These are phyloP conservation scores for Sebastes glaucus DNA, from an alignment of 2,797 vertebrate species.

Conservation along the genomic window DNA sequence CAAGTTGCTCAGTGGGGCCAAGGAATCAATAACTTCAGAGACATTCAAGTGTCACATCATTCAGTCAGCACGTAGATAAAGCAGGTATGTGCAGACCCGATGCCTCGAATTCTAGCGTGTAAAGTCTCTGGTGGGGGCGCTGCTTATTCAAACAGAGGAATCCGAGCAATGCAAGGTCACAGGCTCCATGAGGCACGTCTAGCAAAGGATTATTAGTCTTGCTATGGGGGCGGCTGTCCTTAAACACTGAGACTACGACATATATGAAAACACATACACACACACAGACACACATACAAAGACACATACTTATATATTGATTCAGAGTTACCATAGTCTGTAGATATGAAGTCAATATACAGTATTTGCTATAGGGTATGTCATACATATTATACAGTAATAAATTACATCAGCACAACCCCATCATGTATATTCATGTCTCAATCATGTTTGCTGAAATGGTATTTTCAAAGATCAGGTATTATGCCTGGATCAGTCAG, in stretches of 20 bases:
- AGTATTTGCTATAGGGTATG: not conserved
- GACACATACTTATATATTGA: not conserved
- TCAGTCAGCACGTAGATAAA: slow-evolving; percentile 7
- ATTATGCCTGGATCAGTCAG: not conserved
- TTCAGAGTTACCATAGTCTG: not conserved
- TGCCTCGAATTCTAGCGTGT: slow-evolving; percentile 54
- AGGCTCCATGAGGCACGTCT: slow-evolving; percentile 59
- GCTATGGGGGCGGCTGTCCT: slow-evolving; percentile 45
- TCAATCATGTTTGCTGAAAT: not conserved
- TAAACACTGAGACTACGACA: slow-evolving; percentile 35
- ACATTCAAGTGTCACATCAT: slow-evolving; percentile 10
- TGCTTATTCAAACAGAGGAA: slow-evolving; percentile 70
- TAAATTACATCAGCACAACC: not conserved
- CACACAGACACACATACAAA: not conserved
- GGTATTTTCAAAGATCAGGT: not conserved
- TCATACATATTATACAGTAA: not conserved
- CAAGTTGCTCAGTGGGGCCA: not conserved
- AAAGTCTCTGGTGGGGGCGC: slow-evolving; percentile 68
- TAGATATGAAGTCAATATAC: not conserved
- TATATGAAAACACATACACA: slow-evolving; percentile 9
- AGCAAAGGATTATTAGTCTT: slow-evolving; percentile 65
- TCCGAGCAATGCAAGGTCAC: slow-evolving; percentile 78
- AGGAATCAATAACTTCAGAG: not conserved
- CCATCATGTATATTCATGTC: not conserved
- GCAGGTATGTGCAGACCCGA: slow-evolving; percentile 19